These are phyloP conservation scores for Amphilophus citrinellus DNA, from an alignment of 2,113 vertebrate genomes.

Conservation along the genomic window DNA sequence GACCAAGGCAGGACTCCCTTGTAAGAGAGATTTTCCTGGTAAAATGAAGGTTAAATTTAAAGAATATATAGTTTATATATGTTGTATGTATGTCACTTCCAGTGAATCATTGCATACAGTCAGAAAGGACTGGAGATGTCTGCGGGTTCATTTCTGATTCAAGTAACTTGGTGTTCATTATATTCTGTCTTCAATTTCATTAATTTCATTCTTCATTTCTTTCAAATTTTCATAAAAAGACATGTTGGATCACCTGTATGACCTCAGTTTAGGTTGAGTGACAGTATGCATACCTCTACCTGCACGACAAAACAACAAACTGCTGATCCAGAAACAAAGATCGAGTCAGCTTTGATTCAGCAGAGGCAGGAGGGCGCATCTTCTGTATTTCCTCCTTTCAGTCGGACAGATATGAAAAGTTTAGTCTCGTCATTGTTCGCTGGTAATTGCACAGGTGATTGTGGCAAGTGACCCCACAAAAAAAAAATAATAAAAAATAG, in stretches of 20 bases:
- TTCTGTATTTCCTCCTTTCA: too few relatives aligned
- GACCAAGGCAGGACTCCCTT: neutral
- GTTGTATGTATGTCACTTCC: neutral
- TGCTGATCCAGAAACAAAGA: neutral
- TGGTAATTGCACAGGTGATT: too few relatives aligned
- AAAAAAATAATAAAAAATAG: too few relatives aligned
- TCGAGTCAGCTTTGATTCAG: too few relatives aligned
- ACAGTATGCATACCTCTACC: neutral
- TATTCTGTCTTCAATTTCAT: neutral
- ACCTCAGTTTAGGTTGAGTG: neutral
- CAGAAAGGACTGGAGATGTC: neutral
- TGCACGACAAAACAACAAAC: neutral
- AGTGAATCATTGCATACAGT: neutral
- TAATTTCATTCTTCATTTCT: neutral
- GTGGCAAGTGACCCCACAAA: too few relatives aligned
- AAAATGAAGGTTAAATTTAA: too few relatives aligned
- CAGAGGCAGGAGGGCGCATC: too few relatives aligned
- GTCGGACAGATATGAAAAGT: too few relatives aligned
- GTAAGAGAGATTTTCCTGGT: too few relatives aligned
- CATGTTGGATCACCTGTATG: neutral
- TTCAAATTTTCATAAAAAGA: neutral
- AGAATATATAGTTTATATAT: neutral
- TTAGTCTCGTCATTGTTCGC: too few relatives aligned
- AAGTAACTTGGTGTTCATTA: neutral
- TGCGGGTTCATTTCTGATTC: neutral